Base-by-base conservation (phyloP, 2,113 vertebrate species). In the Odocoileus virginianus region DNA sequence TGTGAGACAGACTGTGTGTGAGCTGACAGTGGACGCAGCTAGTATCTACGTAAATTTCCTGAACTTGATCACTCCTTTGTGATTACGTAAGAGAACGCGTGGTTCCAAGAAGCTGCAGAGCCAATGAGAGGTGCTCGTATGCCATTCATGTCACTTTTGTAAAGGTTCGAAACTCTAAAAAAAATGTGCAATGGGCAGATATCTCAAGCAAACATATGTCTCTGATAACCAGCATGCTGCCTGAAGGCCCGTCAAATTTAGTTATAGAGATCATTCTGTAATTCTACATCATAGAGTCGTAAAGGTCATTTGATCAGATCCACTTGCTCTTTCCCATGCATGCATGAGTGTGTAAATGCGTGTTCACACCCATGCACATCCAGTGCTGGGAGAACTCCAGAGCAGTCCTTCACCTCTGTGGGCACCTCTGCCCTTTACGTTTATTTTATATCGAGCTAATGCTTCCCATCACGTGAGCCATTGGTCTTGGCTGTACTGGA, bases 51-150 rank as follows among this genome's bases (percentile, higher is more conserved):
- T 6, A 4, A 9, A 17, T 19, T 33, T 30, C 21, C 27, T 8
- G 13, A 45, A 21, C 17, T 27, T 7, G 45, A 10, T 1, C 25
- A 50, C 19, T 13, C 9, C 7, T 6, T 3, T 14, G 11, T 16
- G 54, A 43, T n/a, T 54, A 3, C 0, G 6, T 5, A 12, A 89
- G 54, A 36, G 23, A 2, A 4, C 0, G 0, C 14, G 25, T 28
- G 5, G 28, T 64, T 87, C 54, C 16, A 6, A 5, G 85, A 55
- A 23, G 43, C 7, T 3, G 1, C 1, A 0, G 1, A 23, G 57
- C 2, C 3, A 52, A 13, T 1, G 52, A 61, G 12, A 8, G 54
- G 12, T 13, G 2, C 19, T 52, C 21, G 0, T 3, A 19, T 10
- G 79, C 60, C 58, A 0, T 43, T 43, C n/a, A 2, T 15, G n/a